Evolutionary conservation across 2,797 vertebrate genomes (phyloP).

Genomic region (Bovichtus diacanthus): DNA sequence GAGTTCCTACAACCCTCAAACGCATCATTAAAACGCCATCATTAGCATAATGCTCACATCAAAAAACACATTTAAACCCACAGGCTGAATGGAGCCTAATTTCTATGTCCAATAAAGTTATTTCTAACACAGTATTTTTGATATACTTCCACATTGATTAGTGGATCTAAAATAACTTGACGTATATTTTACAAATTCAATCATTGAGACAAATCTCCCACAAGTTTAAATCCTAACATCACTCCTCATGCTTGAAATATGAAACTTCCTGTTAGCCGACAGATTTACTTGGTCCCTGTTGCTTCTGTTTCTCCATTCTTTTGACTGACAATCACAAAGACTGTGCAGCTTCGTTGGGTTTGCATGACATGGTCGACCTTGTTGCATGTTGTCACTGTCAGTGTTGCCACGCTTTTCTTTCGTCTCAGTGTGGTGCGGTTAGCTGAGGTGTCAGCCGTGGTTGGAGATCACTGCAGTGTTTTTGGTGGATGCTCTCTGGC

Average conservation of each 20-base stretch:
- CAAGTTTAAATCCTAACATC: conserved; percentile 27
- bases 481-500: conserved; percentile 67
- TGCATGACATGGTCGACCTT: conserved; percentile 82
- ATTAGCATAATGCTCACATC: not conserved
- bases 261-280: conserved; percentile 74
- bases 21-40: not conserved
- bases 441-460: conserved; percentile 89
- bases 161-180: conserved; percentile 14
- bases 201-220: not conserved
- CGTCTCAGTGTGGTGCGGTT: conserved; percentile 90
- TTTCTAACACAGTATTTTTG: not conserved
- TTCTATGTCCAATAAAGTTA: not conserved
- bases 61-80: not conserved
- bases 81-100: not conserved
- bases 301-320: conserved; percentile 56
- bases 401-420: conserved; percentile 86
- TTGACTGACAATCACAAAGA: conserved; percentile 86
- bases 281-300: conserved; percentile 59
- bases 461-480: conserved; percentile 85
- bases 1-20: not conserved
- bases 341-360: conserved; percentile 82
- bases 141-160: not conserved
- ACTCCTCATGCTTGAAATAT: conserved; percentile 91
- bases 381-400: conserved; percentile 86
- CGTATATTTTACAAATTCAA: conserved; percentile 8